Conservation (phyloP, 2,797 vertebrate species). For the Harpagifer antarcticus region DNA sequence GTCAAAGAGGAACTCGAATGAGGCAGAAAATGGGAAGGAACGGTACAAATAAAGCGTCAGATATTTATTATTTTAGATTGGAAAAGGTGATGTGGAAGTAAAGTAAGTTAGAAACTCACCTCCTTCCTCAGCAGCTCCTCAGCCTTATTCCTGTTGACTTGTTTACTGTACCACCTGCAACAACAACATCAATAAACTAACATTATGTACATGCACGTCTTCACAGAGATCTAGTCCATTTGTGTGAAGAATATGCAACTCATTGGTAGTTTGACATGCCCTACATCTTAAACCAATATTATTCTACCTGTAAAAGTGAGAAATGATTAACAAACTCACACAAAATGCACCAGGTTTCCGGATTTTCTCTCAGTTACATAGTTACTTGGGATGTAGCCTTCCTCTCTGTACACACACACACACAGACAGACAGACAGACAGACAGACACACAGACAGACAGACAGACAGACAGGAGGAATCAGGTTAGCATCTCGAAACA, state of each 20-base stretch:
- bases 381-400: constrained; percentile 97
- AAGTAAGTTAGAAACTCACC: constrained; percentile 73
- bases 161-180: constrained; percentile 93
- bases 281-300: no score
- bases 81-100: no score
- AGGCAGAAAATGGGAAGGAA: no score
- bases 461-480: not conserved
- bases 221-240: rapidly evolving
- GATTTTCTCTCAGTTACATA: constrained; percentile 91
- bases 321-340: constrained; percentile 83
- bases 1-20: no score
- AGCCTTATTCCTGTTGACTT: constrained; percentile 92
- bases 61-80: no score
- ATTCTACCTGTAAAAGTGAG: not conserved
- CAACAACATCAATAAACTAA: constrained; percentile 21
- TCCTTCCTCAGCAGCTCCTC: constrained; percentile 92
- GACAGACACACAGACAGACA: not conserved
- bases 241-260: not conserved
- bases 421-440: not conserved
- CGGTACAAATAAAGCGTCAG: no score
- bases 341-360: constrained; percentile 90
- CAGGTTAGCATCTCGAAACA: no score
- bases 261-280: not conserved
- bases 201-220: not conserved
- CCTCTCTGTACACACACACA: constrained; percentile 78